Evolutionary conservation across 2,113 vertebrate species (phyloP).

Genomic region (Tragelaphus strepsiceros): DNA sequence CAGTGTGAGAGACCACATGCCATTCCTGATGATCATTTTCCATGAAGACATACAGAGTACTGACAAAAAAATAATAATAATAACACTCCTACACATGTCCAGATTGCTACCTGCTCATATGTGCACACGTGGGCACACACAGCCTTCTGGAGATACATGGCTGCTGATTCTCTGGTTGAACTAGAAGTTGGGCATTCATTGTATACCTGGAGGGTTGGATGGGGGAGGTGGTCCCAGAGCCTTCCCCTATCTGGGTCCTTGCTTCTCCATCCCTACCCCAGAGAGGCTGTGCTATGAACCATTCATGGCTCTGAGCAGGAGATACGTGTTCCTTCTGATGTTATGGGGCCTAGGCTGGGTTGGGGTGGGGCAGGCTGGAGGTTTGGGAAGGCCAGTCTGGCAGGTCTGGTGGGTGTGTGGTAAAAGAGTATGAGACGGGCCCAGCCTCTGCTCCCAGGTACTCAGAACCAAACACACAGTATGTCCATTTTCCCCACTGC

Average conservation of each 20-base stretch:
- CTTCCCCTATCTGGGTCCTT: not conserved
- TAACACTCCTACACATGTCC: rapidly evolving
- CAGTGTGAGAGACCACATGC: rapidly evolving
- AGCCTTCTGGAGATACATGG: not conserved
- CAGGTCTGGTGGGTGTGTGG: not conserved
- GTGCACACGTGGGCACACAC: rapidly evolving
- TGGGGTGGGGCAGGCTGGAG: not conserved
- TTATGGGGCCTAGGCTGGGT: rapidly evolving
- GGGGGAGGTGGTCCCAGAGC: not conserved
- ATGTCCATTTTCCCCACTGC: not conserved
- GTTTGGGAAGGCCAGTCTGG: not conserved
- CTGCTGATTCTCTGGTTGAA: not conserved
- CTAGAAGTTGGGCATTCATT: not conserved
- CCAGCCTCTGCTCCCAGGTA: not conserved
- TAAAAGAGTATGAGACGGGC: not conserved
- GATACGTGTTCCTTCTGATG: not conserved
- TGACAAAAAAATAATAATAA: rapidly evolving
- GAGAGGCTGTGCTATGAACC: not conserved
- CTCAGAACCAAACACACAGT: not conserved
- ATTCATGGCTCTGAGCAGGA: not conserved
- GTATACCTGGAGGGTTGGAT: rapidly evolving
- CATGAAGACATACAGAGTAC: not conserved
- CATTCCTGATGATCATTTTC: not conserved
- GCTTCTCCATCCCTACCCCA: not conserved
- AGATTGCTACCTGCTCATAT: rapidly evolving